These are phyloP conservation scores for Torymus auratus DNA, from an alignment of 2,888 invertebrate genomes.

Conservation along the genomic window DNA sequence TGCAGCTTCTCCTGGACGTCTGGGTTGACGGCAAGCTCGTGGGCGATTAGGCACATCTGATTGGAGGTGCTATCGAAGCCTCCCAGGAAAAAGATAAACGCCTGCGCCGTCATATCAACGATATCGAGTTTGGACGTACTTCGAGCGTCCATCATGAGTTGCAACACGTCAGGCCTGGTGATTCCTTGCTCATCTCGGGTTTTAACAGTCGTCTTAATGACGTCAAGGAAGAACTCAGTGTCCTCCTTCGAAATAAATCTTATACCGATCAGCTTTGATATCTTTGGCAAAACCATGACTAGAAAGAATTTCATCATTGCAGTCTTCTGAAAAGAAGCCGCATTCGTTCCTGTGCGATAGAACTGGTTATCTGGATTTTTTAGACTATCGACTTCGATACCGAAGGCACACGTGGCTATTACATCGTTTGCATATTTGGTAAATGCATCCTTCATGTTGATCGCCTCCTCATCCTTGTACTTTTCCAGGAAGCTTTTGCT, in stretches of 20 bases:
- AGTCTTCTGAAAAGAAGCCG: constrained; percentile 55
- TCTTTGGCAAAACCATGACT: constrained; percentile 40
- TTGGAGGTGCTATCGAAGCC: constrained; percentile 68
- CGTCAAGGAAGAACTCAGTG: constrained; percentile 45
- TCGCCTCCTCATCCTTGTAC: constrained; percentile 34
- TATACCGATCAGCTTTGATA: constrained; percentile 51
- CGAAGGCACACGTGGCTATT: constrained; percentile 77
- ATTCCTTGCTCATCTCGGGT: constrained; percentile 62
- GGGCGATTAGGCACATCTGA: constrained; percentile 63
- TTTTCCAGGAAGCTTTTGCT: constrained; percentile 55
- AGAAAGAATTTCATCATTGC: constrained; percentile 56
- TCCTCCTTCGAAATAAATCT: constrained; percentile 20
- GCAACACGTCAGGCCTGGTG: constrained; percentile 79
- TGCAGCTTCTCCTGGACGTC: constrained; percentile 76
- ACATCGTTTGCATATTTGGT: constrained; percentile 75
- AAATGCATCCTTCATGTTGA: constrained; percentile 74
- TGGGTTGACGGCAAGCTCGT: constrained; percentile 71
- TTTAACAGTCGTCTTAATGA: constrained; percentile 62
- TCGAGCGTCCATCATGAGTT: constrained; percentile 78
- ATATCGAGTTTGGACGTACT: constrained; percentile 61
- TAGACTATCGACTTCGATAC: constrained; percentile 72
- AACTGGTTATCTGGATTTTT: constrained; percentile 69
- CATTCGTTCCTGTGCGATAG: constrained; percentile 66
- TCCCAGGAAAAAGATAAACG: constrained; percentile 69
- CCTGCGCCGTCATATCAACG: constrained; percentile 78